Evolutionary conservation across 2,888 invertebrate genomes (phyloP).

Genomic region (Blastobasis lacticolella): DNA sequence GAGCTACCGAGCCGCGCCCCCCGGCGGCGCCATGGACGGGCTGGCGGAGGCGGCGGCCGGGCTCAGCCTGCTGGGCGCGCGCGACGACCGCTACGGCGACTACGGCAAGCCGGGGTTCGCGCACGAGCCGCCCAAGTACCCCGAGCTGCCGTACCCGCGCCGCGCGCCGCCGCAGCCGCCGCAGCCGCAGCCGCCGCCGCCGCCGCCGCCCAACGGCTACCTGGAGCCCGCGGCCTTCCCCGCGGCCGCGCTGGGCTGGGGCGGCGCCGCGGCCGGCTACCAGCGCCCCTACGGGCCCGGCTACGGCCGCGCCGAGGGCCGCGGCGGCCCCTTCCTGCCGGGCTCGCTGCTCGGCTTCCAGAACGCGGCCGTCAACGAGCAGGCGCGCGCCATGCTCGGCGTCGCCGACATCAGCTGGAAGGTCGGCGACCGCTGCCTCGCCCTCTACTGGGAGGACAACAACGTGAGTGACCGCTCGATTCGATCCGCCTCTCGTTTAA

Average conservation of each 20-base stretch:
- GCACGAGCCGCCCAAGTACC: slow-evolving; percentile 28
- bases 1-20: slow-evolving; percentile 29
- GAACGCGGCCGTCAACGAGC: slow-evolving; percentile 67
- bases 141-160: slow-evolving; percentile 31
- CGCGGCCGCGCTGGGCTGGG: slow-evolving; percentile 20
- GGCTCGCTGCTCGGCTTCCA: slow-evolving; percentile 66
- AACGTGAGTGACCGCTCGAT: slow-evolving; percentile 69
- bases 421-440: slow-evolving; percentile 87
- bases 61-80: slow-evolving; percentile 40
- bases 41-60: slow-evolving; percentile 51
- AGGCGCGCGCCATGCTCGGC: slow-evolving; percentile 69
- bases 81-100: slow-evolving; percentile 35
- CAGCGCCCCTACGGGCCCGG: slow-evolving; percentile 25
- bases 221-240: slow-evolving; percentile 26
- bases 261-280: slow-evolving; percentile 24
- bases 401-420: slow-evolving; percentile 78
- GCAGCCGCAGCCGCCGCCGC: slow-evolving; percentile 15
- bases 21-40: slow-evolving; percentile 41
- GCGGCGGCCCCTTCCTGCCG: slow-evolving; percentile 51
- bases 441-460: slow-evolving; percentile 95
- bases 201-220: slow-evolving; percentile 46
- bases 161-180: slow-evolving; percentile 21
- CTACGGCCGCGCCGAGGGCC: background rate
- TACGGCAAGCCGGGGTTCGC: background rate
- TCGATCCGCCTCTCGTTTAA: no score